Evolutionary conservation across 2,113 vertebrate species (phyloP).

Genomic region (Thunnus maccoyii): DNA sequence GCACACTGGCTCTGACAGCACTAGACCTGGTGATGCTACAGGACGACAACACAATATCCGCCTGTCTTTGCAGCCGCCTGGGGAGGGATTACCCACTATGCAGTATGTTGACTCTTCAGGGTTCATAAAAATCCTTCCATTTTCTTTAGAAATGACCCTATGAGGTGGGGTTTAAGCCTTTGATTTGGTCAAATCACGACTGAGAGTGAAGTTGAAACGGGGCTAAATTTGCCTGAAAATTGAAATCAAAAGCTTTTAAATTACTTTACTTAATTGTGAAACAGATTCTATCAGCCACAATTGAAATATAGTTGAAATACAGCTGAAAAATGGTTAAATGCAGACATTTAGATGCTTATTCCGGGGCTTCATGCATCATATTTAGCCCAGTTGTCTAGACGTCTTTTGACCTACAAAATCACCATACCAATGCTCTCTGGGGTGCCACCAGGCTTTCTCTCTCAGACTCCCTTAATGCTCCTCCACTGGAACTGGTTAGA

Average conservation of each 20-base stretch:
- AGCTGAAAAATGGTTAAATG: neutral
- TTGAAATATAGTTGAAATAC: neutral
- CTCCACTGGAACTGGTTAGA: conserved; percentile 33
- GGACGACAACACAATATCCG: conserved; percentile 28
- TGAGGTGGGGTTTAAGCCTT: neutral
- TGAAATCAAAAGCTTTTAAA: neutral
- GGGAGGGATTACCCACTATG: conserved; percentile 23
- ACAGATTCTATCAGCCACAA: neutral
- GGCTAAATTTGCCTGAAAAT: neutral
- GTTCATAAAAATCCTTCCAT: neutral
- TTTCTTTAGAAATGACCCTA: conserved; percentile 7
- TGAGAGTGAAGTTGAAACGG: neutral
- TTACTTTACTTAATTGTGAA: neutral
- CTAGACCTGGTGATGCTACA: conserved; percentile 17
- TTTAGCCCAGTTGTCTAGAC: too few relatives aligned
- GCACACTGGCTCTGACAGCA: conserved; percentile 15
- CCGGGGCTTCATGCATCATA: too few relatives aligned
- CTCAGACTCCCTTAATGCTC: conserved; percentile 8
- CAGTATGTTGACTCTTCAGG: conserved; percentile 5
- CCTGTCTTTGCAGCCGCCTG: conserved; percentile 34
- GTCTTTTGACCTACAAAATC: neutral
- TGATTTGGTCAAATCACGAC: neutral
- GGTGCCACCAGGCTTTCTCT: neutral
- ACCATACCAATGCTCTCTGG: neutral
- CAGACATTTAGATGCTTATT: neutral